Base-by-base conservation (phyloP, 1,140 invertebrate species). In the Amyelois transitella region DNA sequence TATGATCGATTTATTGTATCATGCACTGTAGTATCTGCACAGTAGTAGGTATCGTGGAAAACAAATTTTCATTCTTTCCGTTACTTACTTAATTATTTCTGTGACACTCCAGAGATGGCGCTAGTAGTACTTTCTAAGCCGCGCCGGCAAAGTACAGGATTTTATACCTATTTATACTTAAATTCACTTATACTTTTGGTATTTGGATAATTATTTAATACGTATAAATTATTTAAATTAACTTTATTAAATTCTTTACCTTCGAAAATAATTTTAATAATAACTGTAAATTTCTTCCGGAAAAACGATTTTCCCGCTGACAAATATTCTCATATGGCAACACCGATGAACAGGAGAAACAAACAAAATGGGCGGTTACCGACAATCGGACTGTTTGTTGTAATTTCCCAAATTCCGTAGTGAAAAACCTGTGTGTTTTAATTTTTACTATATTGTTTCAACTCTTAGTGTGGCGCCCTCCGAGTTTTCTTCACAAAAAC, bases 291-390 rank as follows among this genome's bases (percentile, higher is more conserved):
- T n/a, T n/a, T n/a, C n/a, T n/a, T n/a, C 17, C 2, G 32, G 32
- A 38, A 38, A 38, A n/a, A 10, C 12, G 32, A 2, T 38, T 38
- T 38, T 38, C 32, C 32, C 12, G n/a, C 1, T n/a, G 21, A 12
- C 20, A 24, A 24, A 22, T 7, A 49, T 49, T 49, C 24, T 49
- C 10, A 24, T 3, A 20, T 49, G 20, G 14, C 50, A 51, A 51
- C 14, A 21, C 49, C 45, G 32, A 20, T 51, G 38, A 45, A 50
- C 45, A 57, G 28, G 60, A 76, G 64, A 60, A 68, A 22, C 52
- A 47, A 61, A 72, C 62, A 74, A 77, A 77, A 77, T 77, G 74
- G 74, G 69, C 68, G 74, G 67, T 58, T 62, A 51, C 64, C 72
- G 58, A 62, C 58, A 53, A 20, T 64, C 51, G 49, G 43, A 3